phyloP scores from a whole-genome alignment of 2,888 invertebrate genomes.

The Tineola bisselliella region DNA sequence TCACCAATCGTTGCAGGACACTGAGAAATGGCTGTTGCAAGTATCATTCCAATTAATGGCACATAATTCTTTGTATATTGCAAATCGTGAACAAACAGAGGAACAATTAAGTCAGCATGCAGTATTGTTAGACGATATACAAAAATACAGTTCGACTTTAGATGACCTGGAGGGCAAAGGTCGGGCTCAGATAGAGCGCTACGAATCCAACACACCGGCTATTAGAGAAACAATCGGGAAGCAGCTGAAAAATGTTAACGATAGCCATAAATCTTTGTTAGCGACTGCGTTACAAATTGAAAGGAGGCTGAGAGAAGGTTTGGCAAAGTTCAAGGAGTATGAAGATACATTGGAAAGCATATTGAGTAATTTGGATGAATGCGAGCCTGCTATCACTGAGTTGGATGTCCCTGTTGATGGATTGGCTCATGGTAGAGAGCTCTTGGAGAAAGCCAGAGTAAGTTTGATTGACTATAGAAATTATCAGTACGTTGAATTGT shows the following conservation, averaged over 20 bases:
- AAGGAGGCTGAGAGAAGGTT: conserved; percentile 84
- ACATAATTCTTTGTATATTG: conserved; percentile 92
- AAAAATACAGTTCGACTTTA: conserved; percentile 82
- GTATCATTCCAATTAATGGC: conserved; percentile 96
- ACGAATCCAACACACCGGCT: conserved; percentile 74
- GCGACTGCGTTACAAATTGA: conserved; percentile 92
- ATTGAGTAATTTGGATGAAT: conserved; percentile 80
- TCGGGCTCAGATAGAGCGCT: conserved; percentile 82
- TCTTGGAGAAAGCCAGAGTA: conserved; percentile 81
- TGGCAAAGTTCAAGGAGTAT: conserved; percentile 93
- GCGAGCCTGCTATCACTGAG: conserved; percentile 82
- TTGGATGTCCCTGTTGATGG: conserved; percentile 79
- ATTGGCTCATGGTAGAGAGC: conserved; percentile 75
- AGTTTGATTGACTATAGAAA: conserved; percentile 24
- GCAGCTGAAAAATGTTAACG: conserved; percentile 90
- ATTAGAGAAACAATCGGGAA: conserved; percentile 83
- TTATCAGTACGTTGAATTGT: background rate
- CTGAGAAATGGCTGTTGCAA: conserved; percentile 94
- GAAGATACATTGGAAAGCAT: conserved; percentile 90
- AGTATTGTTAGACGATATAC: conserved; percentile 77
- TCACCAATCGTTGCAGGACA: conserved; percentile 90
- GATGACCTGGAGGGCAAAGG: conserved; percentile 87
- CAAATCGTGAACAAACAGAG: conserved; percentile 89
- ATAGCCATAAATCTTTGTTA: conserved; percentile 89
- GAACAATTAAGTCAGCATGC: conserved; percentile 92